Conservation (phyloP, 2,797 vertebrate genomes). For the Coregonus ussuriensis region DNA sequence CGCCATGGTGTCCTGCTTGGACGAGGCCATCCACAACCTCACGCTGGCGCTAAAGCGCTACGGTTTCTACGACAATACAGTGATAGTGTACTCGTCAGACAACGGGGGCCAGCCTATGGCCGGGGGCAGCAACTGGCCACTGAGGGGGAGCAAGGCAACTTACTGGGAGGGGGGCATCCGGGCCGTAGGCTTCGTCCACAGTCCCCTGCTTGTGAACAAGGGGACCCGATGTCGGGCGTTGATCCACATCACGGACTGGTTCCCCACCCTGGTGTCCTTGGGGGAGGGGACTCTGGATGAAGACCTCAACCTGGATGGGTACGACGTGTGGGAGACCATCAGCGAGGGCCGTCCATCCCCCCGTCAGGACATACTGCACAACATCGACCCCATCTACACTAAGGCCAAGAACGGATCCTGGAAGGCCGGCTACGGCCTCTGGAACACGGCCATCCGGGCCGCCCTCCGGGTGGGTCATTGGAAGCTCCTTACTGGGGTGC, state of each 20-base stretch:
- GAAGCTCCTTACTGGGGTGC: constrained; percentile 94
- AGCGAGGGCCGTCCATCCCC: constrained; percentile 93
- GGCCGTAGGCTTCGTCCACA: constrained; percentile 94
- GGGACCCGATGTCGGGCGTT: constrained; percentile 87
- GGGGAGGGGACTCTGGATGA: constrained; percentile 91
- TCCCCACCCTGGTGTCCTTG: constrained; percentile 90
- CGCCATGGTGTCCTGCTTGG: constrained; percentile 94
- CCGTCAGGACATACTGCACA: constrained; percentile 93
- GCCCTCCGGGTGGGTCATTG: constrained; percentile 92
- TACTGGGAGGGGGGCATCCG: constrained; percentile 97
- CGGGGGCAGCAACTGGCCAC: constrained; percentile 96
- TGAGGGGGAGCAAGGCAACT: constrained; percentile 92
- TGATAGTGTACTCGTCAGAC: constrained; percentile 95
- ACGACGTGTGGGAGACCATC: constrained; percentile 95
- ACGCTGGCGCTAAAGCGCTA: constrained; percentile 86
- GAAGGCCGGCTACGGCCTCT: constrained; percentile 92
- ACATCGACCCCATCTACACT: constrained; percentile 94
- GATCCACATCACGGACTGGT: constrained; percentile 98
- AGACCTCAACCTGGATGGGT: constrained; percentile 88
- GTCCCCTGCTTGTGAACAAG: constrained; percentile 87
- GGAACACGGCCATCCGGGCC: constrained; percentile 94
- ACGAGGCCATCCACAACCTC: constrained; percentile 91
- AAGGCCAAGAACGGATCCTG: constrained; percentile 93
- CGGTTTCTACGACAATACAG: constrained; percentile 90
- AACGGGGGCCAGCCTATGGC: constrained; percentile 92